Base-by-base conservation (phyloP, 1,140 invertebrate genomes). In the Brachionus asplanchnoidis region DNA sequence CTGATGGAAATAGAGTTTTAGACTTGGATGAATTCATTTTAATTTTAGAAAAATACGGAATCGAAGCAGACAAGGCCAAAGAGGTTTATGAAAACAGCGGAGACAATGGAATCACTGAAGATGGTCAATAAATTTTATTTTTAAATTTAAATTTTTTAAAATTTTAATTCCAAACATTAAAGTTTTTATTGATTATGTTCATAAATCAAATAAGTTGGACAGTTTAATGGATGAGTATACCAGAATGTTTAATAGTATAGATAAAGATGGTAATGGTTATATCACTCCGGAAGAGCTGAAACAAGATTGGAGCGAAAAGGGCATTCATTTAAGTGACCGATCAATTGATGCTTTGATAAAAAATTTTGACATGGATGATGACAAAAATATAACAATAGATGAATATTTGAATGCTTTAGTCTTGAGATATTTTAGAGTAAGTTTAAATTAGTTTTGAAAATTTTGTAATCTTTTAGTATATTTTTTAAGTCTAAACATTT, bases 321-420 rank as follows among this genome's bases (percentile, higher is more conserved):
- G 73, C 7, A 26, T 77, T 26, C 11, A 77, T 77, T 50, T 77
- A 12, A 50, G 20, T n/a, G 73, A 77, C 53, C 1, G 11, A 11
- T 77, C 73, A n/a, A 50, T 77, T n/a, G n/a, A 77, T 14, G 40
- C 73, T 28, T 50, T 77, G 44, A 77, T 77, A 50, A 26, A 28
- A 46, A 77, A 23, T 12, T 77, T 77, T 12, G 73, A 77, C 20
- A 23, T 77, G 17, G 73, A 77, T 50, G 20, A 26, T 9, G 73
- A 77, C n/a, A 46, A 77, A 77, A 46, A 23, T 9, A 50, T 77
- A 36, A 50, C 42, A 1, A 14, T 53, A 26, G 73, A 77, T 26
- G 73, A 77, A 77, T 77, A 77, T 46, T 50, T 77, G 11, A 77
- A 77, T 28, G 44, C 44, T 26, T 32, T 77, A 28, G 50, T 32